These are phyloP conservation scores for Creontiades dilutus DNA, from an alignment of 2,888 invertebrate species.

Conservation along the genomic window DNA sequence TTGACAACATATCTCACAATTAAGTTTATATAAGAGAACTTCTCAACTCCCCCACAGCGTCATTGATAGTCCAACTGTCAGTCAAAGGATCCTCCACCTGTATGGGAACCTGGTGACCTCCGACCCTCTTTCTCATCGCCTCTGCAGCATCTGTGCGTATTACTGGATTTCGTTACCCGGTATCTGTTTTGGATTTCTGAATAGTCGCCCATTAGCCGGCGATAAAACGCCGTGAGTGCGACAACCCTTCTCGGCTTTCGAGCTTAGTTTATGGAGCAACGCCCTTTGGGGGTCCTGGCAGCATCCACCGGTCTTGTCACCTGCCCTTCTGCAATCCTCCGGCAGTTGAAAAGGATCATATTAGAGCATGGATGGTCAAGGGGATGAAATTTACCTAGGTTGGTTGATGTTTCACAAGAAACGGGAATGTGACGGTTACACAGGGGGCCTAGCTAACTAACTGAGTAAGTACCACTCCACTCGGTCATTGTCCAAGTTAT, in stretches of 20 bases:
- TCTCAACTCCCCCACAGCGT: background rate
- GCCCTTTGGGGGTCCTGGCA: background rate
- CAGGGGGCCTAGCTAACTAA: too few species aligned
- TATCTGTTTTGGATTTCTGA: background rate
- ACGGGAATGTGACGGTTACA: too few species aligned
- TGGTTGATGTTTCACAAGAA: too few species aligned
- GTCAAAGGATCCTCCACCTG: background rate
- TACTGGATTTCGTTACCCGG: background rate
- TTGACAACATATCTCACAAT: background rate
- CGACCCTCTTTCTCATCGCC: slow-evolving; percentile 15
- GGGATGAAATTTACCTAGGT: too few species aligned
- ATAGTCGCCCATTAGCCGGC: slow-evolving; percentile 42
- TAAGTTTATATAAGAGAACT: background rate
- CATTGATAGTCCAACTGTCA: background rate
- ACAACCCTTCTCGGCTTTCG: slow-evolving; percentile 18
- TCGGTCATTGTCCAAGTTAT: too few species aligned
- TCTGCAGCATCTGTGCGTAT: background rate
- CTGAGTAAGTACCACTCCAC: too few species aligned
- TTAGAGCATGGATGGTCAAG: too few species aligned
- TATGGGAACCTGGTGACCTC: slow-evolving; percentile 33
- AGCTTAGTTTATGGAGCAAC: background rate
- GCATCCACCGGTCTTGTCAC: slow-evolving; percentile 4
- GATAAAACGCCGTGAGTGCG: slow-evolving; percentile 7
- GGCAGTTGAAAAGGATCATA: background rate
- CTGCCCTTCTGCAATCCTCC: background rate